These are phyloP conservation scores for Epinephelus coioides DNA, from an alignment of 2,797 vertebrate species.

Conservation along the genomic window DNA sequence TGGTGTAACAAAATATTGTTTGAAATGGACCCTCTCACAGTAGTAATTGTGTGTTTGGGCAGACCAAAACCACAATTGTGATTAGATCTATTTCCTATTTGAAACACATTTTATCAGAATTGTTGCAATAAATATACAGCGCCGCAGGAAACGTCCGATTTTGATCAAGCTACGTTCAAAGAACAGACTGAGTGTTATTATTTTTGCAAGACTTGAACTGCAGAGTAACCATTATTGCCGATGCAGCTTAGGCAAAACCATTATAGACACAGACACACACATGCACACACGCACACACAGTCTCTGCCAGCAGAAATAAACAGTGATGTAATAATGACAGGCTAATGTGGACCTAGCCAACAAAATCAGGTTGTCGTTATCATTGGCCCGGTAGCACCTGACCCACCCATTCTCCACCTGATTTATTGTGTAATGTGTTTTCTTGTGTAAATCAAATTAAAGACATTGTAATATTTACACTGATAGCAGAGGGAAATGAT, in stretches of 20 bases:
- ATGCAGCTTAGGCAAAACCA: constrained; percentile 3
- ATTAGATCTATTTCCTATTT: neutral
- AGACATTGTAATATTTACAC: constrained; percentile 5
- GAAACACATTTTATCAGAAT: constrained; percentile 2
- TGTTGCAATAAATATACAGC: constrained; percentile 1
- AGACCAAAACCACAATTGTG: neutral
- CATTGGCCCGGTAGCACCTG: constrained; percentile 1
- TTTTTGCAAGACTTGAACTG: constrained; percentile 13
- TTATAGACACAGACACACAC: neutral
- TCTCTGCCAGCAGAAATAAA: constrained; percentile 24
- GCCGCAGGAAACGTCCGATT: neutral
- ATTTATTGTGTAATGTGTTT: constrained; percentile 16
- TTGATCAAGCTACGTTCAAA: neutral
- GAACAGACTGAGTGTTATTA: neutral
- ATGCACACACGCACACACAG: neutral
- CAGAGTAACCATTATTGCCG: constrained; percentile 4
- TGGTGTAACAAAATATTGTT: neutral
- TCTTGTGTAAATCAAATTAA: constrained; percentile 13
- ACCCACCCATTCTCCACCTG: constrained; percentile 33
- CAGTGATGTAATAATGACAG: constrained; percentile 16
- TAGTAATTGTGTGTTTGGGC: neutral
- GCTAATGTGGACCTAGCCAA: constrained; percentile 5
- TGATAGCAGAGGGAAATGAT: neutral
- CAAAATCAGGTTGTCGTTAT: constrained; percentile 32
- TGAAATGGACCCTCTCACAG: neutral